Evolutionary conservation across 53 echinoderm and acorn worm species (phyloP).

Genomic region (Echinarachnius parma): DNA sequence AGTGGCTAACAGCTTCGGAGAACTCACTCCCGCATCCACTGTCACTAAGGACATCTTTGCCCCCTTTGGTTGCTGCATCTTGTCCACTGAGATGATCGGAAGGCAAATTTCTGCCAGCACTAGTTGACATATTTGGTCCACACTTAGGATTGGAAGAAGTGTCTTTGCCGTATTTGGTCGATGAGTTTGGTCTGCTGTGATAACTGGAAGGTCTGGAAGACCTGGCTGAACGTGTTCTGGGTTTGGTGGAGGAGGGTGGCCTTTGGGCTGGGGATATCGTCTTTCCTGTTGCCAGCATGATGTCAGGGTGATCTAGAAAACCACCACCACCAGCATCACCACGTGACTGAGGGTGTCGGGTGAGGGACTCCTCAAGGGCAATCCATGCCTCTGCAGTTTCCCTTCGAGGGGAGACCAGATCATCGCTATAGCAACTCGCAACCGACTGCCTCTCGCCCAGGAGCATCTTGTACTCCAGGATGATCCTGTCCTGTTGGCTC

Average conservation of each 20-base stretch:
- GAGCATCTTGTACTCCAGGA: constrained; percentile 38
- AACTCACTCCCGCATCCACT: constrained; percentile 61
- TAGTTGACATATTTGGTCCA: too few species aligned
- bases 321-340: constrained; percentile 2
- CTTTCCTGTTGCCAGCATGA: constrained; percentile 29
- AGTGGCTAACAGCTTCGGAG: constrained; percentile 9
- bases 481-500: constrained; percentile 29
- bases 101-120: too few species aligned
- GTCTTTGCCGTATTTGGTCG: too few species aligned
- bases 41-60: constrained; percentile 30
- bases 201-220: constrained; percentile 15
- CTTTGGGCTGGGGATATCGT: constrained; percentile 15
- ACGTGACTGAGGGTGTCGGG: too few species aligned
- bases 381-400: constrained; percentile 2
- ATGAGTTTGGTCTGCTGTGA: neutral
- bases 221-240: constrained; percentile 7
- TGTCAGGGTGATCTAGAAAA: neutral
- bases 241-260: constrained; percentile 7
- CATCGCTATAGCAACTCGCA: constrained; percentile 31
- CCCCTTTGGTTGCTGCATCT: neutral
- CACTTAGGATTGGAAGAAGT: too few species aligned
- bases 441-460: constrained; percentile 8
- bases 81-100: too few species aligned
- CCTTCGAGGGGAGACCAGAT: constrained; percentile 15
- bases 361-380: neutral